Conservation (phyloP, 2,113 vertebrate genomes). For the Chlorodrepanis virens region DNA sequence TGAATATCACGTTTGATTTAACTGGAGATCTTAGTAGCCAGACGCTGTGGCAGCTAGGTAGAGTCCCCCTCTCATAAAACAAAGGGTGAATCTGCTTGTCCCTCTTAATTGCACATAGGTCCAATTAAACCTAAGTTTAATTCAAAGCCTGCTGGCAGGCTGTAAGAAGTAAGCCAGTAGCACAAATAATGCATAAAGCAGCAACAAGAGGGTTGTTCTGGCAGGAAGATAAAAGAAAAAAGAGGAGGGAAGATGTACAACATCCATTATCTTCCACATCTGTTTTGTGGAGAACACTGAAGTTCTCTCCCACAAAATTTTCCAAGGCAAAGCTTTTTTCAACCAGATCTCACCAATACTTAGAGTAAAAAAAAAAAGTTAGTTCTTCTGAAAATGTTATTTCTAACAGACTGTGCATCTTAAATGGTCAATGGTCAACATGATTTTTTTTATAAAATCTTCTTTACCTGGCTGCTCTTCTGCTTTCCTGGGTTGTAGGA, state of each 20-base stretch:
- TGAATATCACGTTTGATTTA: not conserved
- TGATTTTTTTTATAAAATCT: not conserved
- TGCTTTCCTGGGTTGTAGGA: not conserved
- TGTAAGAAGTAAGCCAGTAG: not conserved
- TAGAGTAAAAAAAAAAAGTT: not conserved
- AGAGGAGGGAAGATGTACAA: too few relatives aligned
- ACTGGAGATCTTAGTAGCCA: not conserved
- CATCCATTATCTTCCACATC: not conserved
- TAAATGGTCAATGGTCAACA: not conserved
- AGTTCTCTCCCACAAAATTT: not conserved
- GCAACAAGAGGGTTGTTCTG: not conserved
- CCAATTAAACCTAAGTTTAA: not conserved
- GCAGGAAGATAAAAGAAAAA: not conserved
- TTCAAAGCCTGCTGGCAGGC: not conserved
- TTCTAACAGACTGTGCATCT: not conserved
- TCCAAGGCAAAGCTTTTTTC: not conserved
- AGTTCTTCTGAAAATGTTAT: not conserved
- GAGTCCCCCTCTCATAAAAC: too few relatives aligned
- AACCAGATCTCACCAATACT: not conserved
- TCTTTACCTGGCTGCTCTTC: not conserved
- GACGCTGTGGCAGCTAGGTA: accelerated
- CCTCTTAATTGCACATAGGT: not conserved
- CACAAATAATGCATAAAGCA: not conserved
- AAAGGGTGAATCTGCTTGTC: not conserved
- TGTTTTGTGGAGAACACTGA: not conserved